Conservation (phyloP, 1,140 invertebrate genomes). For the Cataglyphis hispanica region DNA sequence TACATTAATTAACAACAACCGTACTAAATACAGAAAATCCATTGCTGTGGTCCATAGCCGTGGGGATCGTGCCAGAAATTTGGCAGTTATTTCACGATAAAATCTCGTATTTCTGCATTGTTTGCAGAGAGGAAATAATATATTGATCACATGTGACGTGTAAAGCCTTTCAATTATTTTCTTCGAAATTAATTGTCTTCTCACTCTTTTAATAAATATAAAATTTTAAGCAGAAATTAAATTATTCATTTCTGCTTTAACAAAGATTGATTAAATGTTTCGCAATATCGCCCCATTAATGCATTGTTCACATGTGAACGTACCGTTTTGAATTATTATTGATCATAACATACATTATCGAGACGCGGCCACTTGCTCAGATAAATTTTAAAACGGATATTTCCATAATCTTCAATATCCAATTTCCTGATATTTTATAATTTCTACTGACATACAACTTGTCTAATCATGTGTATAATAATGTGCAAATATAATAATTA, state of each 20-base stretch:
- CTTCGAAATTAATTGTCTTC: background rate
- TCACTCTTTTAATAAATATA: background rate
- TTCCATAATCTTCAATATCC: slow-evolving; percentile 16
- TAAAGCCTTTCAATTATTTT: background rate
- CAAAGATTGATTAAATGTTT: background rate
- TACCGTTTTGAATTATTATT: slow-evolving; percentile 6
- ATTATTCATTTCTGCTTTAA: slow-evolving; percentile 12
- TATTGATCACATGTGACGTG: background rate
- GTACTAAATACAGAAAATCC: slow-evolving; percentile 28
- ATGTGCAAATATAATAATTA: slow-evolving; percentile 1
- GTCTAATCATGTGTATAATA: background rate
- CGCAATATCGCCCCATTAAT: background rate
- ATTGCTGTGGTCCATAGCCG: slow-evolving; percentile 2
- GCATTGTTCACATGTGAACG: no score
- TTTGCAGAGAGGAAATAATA: background rate
- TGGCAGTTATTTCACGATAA: slow-evolving; percentile 25
- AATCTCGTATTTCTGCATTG: background rate
- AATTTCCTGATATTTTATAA: background rate
- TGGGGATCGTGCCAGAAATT: slow-evolving; percentile 11
- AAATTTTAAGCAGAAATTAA: background rate
- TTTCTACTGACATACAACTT: background rate
- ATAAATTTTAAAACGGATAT: background rate
- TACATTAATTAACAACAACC: slow-evolving; percentile 54
- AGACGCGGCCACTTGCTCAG: background rate
- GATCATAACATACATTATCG: slow-evolving; percentile 5